Base-by-base conservation (phyloP, 2,113 vertebrate species). In the Erinaceus europaeus region DNA sequence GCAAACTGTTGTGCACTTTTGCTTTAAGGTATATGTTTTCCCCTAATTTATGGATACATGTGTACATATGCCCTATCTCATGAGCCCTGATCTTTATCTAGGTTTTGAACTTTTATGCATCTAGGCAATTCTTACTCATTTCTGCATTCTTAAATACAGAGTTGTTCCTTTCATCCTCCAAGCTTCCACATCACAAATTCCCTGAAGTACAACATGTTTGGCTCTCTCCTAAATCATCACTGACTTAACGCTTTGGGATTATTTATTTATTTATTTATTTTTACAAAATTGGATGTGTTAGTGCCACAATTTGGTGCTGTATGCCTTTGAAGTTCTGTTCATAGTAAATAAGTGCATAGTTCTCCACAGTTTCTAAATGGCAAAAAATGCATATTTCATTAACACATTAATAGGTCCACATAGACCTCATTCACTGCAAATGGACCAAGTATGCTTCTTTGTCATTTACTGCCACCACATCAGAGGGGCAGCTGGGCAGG, bases 321-420 rank as follows among this genome's bases (percentile, higher is more conserved):
- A 29, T 72, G n/a, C 55, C 79, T 93, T 90, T 86, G 78, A 93
- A 75, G 52, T 64, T 94, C 46, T 87, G 5, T 29, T 81, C 52
- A 46, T 6, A 34, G 15, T 44, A 50, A 32, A 3, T 32, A 68
- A 74, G 18, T 15, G 53, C 11, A 3, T 14, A 67, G 36, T 87
- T 90, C 59, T 12, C 12, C 38, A 67, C 79, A 44, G 36, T 85
- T 83, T 92, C 71, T 87, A 75, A 85, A 73, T 32, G 55, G 68
- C 64, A 80, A 61, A 34, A 79, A 71, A 32, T 38, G 0, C 15
- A 44, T n/a, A 76, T 46, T 89, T 92, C 78, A 57, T 74, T 86
- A 82, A 4, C 5, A 9, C 61, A 85, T 75, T 62, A 78, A 34
- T 85, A 86, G 61, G 81, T 62, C 73, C 71, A 59, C 55, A 42